Conservation (phyloP, 2,888 invertebrate species). For the Rhingia rostrata region DNA sequence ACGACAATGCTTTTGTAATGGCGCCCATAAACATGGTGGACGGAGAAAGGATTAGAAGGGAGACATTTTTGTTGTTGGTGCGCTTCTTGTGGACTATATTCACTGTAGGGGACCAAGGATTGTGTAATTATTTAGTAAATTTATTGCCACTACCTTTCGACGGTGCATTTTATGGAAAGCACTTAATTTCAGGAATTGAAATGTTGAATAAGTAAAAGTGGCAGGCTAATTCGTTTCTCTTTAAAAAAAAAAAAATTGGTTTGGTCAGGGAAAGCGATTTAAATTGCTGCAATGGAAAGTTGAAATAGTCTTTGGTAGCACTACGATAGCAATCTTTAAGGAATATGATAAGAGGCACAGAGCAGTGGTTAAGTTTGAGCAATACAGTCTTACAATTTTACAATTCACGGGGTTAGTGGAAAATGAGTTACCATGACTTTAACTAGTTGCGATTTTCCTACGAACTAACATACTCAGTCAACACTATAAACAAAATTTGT, state of each 20-base stretch:
- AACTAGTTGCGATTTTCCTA: too few relatives aligned
- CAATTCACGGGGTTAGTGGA: too few relatives aligned
- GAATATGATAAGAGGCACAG: too few relatives aligned
- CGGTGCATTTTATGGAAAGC: slow-evolving; percentile 24
- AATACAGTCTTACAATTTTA: too few relatives aligned
- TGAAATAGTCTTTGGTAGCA: too few relatives aligned
- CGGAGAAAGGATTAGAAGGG: slow-evolving; percentile 25
- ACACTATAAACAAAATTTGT: too few relatives aligned
- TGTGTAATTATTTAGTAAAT: slow-evolving; percentile 33
- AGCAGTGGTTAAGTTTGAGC: too few relatives aligned
- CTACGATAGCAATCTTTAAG: too few relatives aligned
- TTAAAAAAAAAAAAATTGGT: background rate
- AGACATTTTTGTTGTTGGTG: background rate
- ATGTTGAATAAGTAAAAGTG: slow-evolving; percentile 11
- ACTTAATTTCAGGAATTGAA: slow-evolving; percentile 34
- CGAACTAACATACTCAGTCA: too few relatives aligned
- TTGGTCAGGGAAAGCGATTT: background rate
- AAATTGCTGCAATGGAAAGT: too few relatives aligned
- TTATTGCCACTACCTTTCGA: slow-evolving; percentile 32
- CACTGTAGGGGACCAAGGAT: background rate
- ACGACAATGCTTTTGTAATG: slow-evolving; percentile 18
- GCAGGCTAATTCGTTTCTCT: background rate
- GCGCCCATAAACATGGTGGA: slow-evolving; percentile 8
- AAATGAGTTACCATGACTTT: too few relatives aligned
- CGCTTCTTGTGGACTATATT: background rate